Evolutionary conservation across 2,113 vertebrate species (phyloP).

Genomic region (Anser cygnoides): DNA sequence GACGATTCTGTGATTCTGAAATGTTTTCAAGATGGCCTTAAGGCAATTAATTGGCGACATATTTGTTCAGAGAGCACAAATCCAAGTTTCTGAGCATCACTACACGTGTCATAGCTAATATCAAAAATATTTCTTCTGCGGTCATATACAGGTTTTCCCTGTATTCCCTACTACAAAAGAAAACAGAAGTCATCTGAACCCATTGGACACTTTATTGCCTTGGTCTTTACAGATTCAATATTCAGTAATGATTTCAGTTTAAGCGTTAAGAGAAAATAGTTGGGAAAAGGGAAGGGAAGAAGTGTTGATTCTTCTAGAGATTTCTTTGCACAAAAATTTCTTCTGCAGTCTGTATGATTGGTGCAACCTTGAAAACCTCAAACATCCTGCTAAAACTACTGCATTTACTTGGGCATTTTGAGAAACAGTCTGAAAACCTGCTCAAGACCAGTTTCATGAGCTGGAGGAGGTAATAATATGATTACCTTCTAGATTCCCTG

Average conservation of each 20-base stretch:
- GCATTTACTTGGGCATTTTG: constrained; percentile 13
- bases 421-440: constrained; percentile 37
- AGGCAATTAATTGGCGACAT: neutral
- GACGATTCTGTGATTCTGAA: neutral
- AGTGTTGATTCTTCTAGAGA: neutral
- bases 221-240: neutral
- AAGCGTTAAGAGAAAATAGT: neutral
- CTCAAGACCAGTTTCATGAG: constrained; percentile 13
- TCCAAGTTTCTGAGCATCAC: neutral
- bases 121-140: neutral
- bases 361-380: neutral
- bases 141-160: neutral
- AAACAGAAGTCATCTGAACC: neutral
- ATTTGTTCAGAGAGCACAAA: neutral
- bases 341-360: neutral
- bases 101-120: neutral
- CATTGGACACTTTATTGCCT: neutral
- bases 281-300: neutral
- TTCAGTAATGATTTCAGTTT: neutral
- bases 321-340: neutral
- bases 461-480: constrained; percentile 40
- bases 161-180: neutral
- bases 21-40: neutral
- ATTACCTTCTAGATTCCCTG: constrained; percentile 39
- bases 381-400: neutral